A percentile compares a stretch with the other conserved stretches of the same genome.
Conservation (phyloP, 2,797 vertebrate genomes). For the Chrysocyon brachyurus region DNA sequence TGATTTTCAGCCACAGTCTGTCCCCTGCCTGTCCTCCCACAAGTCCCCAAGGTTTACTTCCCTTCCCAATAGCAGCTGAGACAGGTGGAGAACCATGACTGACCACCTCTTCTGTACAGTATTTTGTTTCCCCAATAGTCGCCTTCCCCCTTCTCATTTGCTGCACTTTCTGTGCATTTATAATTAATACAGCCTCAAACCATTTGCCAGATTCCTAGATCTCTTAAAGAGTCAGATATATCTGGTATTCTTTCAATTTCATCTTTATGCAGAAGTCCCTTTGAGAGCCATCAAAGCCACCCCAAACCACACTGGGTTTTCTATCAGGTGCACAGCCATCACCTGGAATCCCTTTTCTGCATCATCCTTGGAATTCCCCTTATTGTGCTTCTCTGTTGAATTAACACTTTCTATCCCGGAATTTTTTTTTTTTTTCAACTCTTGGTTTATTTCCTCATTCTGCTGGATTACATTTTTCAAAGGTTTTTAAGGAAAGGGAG, state of each 20-base stretch:
- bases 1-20: not conserved
- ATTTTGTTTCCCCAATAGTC: not conserved
- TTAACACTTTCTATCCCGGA: not conserved
- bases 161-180: not conserved
- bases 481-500: not conserved
- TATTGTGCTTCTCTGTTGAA: not conserved
- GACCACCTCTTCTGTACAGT: not conserved
- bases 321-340: too few relatives aligned
- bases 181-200: not conserved
- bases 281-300: not conserved
- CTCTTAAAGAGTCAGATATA: not conserved
- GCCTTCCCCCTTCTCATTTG: not conserved
- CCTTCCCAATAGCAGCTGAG: not conserved
- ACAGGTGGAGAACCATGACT: too few relatives aligned
- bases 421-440: not conserved
- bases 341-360: not conserved
- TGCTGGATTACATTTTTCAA: not conserved
- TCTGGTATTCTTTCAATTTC: not conserved
- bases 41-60: not conserved
- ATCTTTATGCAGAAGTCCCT: not conserved
- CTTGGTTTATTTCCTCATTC: not conserved
- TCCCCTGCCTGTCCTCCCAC: not conserved
- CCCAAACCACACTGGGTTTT: not conserved
- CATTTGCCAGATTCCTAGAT: not conserved
- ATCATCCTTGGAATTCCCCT: not conserved